Conservation (phyloP, 1,140 invertebrate species). For the Zaprionus camerounensis region DNA sequence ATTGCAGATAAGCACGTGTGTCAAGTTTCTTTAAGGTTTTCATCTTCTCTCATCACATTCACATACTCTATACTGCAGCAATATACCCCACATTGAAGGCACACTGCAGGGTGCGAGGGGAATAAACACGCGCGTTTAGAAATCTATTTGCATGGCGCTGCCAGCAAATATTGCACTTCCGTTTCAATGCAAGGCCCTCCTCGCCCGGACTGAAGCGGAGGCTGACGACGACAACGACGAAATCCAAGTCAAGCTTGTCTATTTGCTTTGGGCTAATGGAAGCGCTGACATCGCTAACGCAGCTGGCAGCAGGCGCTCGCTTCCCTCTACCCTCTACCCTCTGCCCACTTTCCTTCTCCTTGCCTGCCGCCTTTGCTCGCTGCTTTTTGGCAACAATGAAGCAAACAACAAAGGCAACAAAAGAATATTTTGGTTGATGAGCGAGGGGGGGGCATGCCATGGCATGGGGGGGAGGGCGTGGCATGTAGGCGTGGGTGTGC, state of each 20-base stretch:
- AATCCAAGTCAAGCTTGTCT: slow-evolving; percentile 78
- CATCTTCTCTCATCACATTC: no score
- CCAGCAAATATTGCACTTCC: slow-evolving; percentile 75
- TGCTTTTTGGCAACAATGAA: slow-evolving; percentile 71
- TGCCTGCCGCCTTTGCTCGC: not conserved
- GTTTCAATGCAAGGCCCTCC: slow-evolving; percentile 44
- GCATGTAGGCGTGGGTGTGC: slow-evolving; percentile 17
- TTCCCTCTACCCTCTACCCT: not conserved
- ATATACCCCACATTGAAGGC: slow-evolving; percentile 2
- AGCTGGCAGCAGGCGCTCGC: slow-evolving; percentile 29
- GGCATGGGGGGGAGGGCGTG: not conserved
- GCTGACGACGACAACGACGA: slow-evolving; percentile 30
- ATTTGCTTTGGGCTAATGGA: slow-evolving; percentile 73
- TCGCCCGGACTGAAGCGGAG: not conserved
- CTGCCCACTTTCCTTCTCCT: not conserved
- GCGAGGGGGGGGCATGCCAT: not conserved
- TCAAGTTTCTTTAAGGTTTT: no score
- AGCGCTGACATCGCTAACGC: slow-evolving; percentile 33
- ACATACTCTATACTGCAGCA: not conserved
- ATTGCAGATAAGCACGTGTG: not conserved
- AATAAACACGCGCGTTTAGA: slow-evolving; percentile 60
- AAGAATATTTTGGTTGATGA: slow-evolving; percentile 3
- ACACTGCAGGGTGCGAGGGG: slow-evolving; percentile 2
- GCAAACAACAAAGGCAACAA: slow-evolving; percentile 57
- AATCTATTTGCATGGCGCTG: slow-evolving; percentile 70